Evolutionary conservation across 2,888 invertebrate genomes (phyloP).

Genomic region (Leptinotarsa tumamoca): DNA sequence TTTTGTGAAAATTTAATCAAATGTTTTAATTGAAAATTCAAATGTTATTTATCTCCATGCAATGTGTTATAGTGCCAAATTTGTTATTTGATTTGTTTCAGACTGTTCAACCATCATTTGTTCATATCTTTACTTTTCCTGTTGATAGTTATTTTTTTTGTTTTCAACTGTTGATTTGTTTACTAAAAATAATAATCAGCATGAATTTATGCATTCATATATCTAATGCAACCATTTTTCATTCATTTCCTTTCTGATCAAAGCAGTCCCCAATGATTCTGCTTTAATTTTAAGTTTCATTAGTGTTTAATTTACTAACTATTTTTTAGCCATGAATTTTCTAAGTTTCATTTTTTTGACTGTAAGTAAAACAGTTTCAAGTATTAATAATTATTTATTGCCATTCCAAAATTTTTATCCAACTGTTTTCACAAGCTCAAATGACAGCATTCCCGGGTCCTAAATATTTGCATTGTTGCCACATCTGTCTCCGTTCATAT

Average conservation of each 20-base stretch:
- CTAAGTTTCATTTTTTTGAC: slow-evolving; percentile 40
- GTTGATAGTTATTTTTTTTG: neutral
- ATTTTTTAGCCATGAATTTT: slow-evolving; percentile 44
- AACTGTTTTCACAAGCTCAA: slow-evolving; percentile 53
- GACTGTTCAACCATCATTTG: slow-evolving; percentile 1
- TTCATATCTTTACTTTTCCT: neutral
- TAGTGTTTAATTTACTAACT: slow-evolving; percentile 55
- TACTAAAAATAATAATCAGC: neutral
- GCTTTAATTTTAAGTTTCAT: slow-evolving; percentile 51
- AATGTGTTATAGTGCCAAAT: slow-evolving; percentile 21
- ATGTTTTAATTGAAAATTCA: slow-evolving; percentile 20
- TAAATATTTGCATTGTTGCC: slow-evolving; percentile 27
- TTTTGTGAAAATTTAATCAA: slow-evolving; percentile 45
- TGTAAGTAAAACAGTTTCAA: slow-evolving; percentile 34
- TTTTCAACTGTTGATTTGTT: neutral
- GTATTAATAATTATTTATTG: slow-evolving; percentile 49
- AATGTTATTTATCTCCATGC: slow-evolving; percentile 18
- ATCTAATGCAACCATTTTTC: slow-evolving; percentile 47
- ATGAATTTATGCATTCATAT: slow-evolving; percentile 48
- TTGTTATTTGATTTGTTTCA: slow-evolving; percentile 5
- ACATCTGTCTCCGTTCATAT: slow-evolving; percentile 5
- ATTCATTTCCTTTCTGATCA: slow-evolving; percentile 37
- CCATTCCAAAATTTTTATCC: slow-evolving; percentile 55
- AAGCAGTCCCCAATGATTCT: slow-evolving; percentile 42
- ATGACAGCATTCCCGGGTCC: slow-evolving; percentile 55